Base-by-base conservation (phyloP, 1,140 invertebrate genomes). In the Elysia chlorotica region DNA sequence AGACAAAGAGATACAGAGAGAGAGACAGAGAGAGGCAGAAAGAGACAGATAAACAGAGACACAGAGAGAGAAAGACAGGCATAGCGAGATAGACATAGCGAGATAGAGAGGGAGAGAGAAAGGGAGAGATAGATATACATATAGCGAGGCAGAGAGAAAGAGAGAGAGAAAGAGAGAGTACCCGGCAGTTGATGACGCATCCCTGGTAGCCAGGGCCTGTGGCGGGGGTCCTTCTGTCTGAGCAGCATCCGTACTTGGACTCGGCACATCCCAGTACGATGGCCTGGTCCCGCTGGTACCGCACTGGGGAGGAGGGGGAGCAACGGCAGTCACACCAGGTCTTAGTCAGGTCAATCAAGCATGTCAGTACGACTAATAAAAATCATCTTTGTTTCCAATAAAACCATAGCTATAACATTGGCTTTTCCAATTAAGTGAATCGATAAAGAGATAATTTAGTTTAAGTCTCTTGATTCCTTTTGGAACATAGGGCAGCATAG, bases 181-280 rank as follows among this genome's bases (percentile, higher is more conserved):
- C 65, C 65, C 6, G 6, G 37, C 65, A 67, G 30, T 19, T 25
- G 4, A 21, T 31, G 2, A 28, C 14, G 28, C 67, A 70, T 57
- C 56, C 56, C 5, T 37, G 31, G 4, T 70, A 21, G 33, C 48
- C 48, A 23, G 67, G 67, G 25, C 67, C 56, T 35, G 30, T 19
- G 3, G 67, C 67, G 35, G 67, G 54, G 30, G 67, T 57, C 36
- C 33, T 21, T 36, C 36, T 25, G 41, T 70, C 67, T 35, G 17
- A n/a, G 59, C 67, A 70, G 30, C 67, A 70, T 14, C 67, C 67
- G 38, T 48, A 36, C 30, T 59, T 38, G 31, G 67, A 70, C 19
- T 30, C 10, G 25, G n/a, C 23, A 59, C 67, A 70, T 17, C 56
- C 54, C 28, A 68, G 2, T 3, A 54, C 41, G n/a, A n/a, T n/a